phyloP scores from a whole-genome alignment of 2,888 invertebrate species.

The Orchesella flavescens region DNA sequence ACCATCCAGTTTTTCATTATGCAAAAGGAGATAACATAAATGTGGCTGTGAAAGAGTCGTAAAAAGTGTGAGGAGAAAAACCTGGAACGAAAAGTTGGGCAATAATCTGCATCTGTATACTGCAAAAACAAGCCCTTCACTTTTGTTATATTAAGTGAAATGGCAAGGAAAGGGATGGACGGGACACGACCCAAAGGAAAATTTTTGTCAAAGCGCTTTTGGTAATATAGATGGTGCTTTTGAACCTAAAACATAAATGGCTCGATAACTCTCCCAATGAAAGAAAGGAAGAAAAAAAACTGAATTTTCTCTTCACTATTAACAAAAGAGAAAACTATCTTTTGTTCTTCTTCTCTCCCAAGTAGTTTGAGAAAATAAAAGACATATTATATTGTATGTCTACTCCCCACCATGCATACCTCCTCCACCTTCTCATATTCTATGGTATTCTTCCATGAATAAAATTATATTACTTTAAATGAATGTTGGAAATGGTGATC shows the following conservation, averaged over 20 bases:
- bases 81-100: constrained; percentile 40
- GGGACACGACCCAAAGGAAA: background rate
- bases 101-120: constrained; percentile 60
- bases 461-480: constrained; percentile 37
- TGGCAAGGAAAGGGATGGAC: constrained; percentile 3
- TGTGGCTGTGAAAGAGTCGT: constrained; percentile 62
- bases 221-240: too few relatives aligned
- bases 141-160: constrained; percentile 1
- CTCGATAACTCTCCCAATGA: constrained; percentile 17
- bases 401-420: constrained; percentile 6
- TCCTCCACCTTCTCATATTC: too few relatives aligned
- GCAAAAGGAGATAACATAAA: constrained; percentile 52
- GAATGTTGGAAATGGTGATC: constrained; percentile 50
- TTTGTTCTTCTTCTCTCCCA: constrained; percentile 41
- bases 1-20: constrained; percentile 61
- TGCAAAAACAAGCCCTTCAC: constrained; percentile 27
- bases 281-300: constrained; percentile 4
- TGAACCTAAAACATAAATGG: background rate
- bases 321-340: constrained; percentile 22
- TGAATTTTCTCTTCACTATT: constrained; percentile 29
- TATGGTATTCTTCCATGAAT: constrained; percentile 22
- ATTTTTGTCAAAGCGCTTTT: too few relatives aligned
- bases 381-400: background rate
- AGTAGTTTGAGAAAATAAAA: constrained; percentile 27
- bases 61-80: constrained; percentile 41